These are phyloP conservation scores for Carposina sasakii DNA, from an alignment of 1,140 invertebrate species.

Conservation along the genomic window DNA sequence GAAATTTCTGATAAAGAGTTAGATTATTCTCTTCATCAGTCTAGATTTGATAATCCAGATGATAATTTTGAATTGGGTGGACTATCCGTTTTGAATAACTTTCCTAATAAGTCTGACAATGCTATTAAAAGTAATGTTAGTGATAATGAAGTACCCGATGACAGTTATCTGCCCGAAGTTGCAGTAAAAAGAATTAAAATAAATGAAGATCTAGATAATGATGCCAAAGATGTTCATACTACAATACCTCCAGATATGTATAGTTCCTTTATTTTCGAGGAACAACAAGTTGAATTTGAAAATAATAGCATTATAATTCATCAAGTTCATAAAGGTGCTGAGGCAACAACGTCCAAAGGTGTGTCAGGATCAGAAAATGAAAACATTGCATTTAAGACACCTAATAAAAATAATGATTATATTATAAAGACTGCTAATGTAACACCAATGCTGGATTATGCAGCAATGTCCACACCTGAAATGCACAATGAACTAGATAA, in stretches of 20 bases:
- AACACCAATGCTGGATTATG: conserved; percentile 72
- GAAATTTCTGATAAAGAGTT: conserved; percentile 55
- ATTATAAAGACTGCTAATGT: conserved; percentile 70
- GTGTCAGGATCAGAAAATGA: too few species aligned
- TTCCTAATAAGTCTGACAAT: conserved; percentile 8
- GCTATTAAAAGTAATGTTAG: too few species aligned
- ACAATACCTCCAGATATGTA: too few species aligned
- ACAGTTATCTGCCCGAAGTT: conserved; percentile 19
- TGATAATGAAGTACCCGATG: conserved; percentile 1
- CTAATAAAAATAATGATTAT: conserved; percentile 46
- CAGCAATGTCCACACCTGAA: conserved; percentile 67
- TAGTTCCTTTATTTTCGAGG: too few species aligned
- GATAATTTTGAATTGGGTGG: conserved; percentile 37
- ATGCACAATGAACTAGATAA: conserved; percentile 71
- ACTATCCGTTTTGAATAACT: conserved; percentile 35
- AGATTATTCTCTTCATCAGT: conserved; percentile 48
- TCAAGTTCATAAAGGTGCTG: too few species aligned
- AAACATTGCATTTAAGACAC: too few species aligned
- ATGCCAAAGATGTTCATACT: too few species aligned
- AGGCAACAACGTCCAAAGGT: not conserved
- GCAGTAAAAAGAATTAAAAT: conserved; percentile 10
- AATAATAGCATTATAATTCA: too few species aligned
- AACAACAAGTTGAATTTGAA: too few species aligned
- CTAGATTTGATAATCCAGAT: conserved; percentile 16
- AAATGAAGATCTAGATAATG: not conserved